Base-by-base conservation (phyloP, 2,113 vertebrate genomes). In the Helogale parvula region DNA sequence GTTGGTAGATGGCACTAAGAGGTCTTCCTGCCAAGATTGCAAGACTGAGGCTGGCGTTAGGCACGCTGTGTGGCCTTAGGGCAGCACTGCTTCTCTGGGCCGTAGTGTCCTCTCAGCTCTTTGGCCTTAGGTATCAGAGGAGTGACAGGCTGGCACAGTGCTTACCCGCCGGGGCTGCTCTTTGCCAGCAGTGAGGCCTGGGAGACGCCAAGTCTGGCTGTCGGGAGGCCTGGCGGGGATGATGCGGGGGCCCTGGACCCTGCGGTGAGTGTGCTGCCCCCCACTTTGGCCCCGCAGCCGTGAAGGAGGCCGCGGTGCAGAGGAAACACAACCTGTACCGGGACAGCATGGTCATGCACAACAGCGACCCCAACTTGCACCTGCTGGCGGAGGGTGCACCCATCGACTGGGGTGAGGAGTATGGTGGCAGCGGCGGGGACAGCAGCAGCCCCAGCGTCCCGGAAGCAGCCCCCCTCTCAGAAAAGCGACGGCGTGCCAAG, bases 271-370 rank as follows among this genome's bases (percentile, higher is more conserved):
- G 15, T 9, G 23, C 77, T 12, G 57, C 35, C 4, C 45, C 3
- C 1, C 7, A 1, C 0, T 41, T 3, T 71, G 68, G 81, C 2
- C 94, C 88, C 85, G 0, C 98, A 99, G 99, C 99, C 0, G 99
- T 99, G 98, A 99, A 99, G 98, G 99, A 99, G 92, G 99, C 99
- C 0, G 99, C 99, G 0, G 99, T 99, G 94, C 99, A 99, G 99
- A 98, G 99, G 92, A 99, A 99, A 95, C 99, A 99, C 98, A 99
- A 99, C 96, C 99, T 99, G 9, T 99, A 99, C 98, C 98, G 99
- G 2, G 99, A 99, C 99, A 99, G 99, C 98, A 98, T 99, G 72
- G 98, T 99, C 29, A 98, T 99, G 98, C 99, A 98, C 97, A 99
- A 99, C 99, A 99, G 99, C 0, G 99, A 99, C 97, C 99, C 99